Base-by-base conservation (phyloP, 2,113 vertebrate species). In the Festucalex cinctus region DNA sequence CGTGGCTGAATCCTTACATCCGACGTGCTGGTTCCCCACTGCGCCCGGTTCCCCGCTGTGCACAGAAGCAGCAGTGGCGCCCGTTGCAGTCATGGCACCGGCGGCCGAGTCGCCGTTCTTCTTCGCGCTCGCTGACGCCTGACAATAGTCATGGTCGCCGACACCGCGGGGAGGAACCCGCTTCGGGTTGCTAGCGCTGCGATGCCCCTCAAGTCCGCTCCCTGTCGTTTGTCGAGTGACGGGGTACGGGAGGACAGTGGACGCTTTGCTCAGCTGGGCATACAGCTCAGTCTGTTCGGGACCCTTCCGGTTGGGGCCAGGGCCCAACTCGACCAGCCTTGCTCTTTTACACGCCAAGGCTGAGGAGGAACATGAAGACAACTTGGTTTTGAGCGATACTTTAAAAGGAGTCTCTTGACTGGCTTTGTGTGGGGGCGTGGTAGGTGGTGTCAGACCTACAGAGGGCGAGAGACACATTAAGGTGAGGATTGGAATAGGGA, bases 391-490 rank as follows among this genome's bases (percentile, higher is more conserved):
- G 83, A 95, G 93, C 91, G 94, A 97, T 94, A 94, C 92, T 94
- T 95, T 94, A 80, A 98, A 98, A 93, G 94, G 94, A 90, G 95
- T 98, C 93, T 99, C 97, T 93, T 96, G 96, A 93, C 94, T 98
- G 92, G 93, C 90, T 95, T 99, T 99, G 90, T 99, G 97, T 94
- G 97, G 97, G 94, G 97, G 97, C 92, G 97, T 99, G 24, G 97
- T 99, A 89, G 97, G 97, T 93, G 97, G 97, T 94, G 97, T 99
- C 93, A 99, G 94, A 94, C 97, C 97, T 99, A 88, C 70, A 61
- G 26, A 43, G 41, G 76, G 68, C 68, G 37, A 68, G 49, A 65
- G 74, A 82, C 12, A 81, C 44, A 84, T 70, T 46, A 17, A 80
- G 8, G 83, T 60, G 48, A 86, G 58, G 19, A 57, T 19, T 17